Percentiles rank a stretch among this genome's conserved stretches.
Evolutionary conservation across 1,140 invertebrate genomes (phyloP).

Genomic region (Drosophila nannoptera): DNA sequence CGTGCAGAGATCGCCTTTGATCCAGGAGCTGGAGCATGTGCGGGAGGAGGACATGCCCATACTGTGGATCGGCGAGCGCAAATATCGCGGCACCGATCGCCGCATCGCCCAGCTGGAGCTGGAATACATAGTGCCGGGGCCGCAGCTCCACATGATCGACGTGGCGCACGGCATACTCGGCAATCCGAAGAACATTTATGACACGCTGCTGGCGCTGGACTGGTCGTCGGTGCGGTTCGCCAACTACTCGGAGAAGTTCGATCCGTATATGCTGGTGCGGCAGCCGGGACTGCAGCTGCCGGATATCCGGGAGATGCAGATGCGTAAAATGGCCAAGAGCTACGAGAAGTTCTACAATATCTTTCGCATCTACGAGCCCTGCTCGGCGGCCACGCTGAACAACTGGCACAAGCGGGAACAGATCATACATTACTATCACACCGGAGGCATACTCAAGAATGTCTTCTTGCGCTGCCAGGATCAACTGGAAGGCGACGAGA

Average conservation of each 20-base stretch:
- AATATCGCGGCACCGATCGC: slow-evolving; percentile 60
- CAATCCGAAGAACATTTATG: slow-evolving; percentile 57
- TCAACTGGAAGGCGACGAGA: not conserved
- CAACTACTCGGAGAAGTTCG: slow-evolving; percentile 49
- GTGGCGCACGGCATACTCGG: slow-evolving; percentile 64
- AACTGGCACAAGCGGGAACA: not conserved
- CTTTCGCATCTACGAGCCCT: slow-evolving; percentile 15
- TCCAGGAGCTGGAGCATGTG: slow-evolving; percentile 60
- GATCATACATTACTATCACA: not conserved
- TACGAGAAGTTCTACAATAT: slow-evolving; percentile 50
- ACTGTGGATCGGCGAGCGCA: slow-evolving; percentile 64
- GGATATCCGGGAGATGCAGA: slow-evolving; percentile 33
- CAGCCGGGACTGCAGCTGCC: slow-evolving; percentile 59
- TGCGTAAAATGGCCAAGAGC: slow-evolving; percentile 26
- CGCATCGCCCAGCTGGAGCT: slow-evolving; percentile 59
- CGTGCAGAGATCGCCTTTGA: slow-evolving; percentile 55
- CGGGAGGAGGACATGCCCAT: slow-evolving; percentile 52
- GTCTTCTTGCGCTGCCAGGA: not conserved
- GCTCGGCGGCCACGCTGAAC: not conserved
- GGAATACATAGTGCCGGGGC: slow-evolving; percentile 60
- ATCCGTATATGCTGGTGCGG: slow-evolving; percentile 56
- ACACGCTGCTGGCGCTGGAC: slow-evolving; percentile 58
- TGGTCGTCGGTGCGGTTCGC: slow-evolving; percentile 50
- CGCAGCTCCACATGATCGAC: slow-evolving; percentile 61
- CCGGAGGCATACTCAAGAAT: not conserved